Evolutionary conservation across 1,140 invertebrate species (phyloP).

Genomic region (Hirudo medicinalis): DNA sequence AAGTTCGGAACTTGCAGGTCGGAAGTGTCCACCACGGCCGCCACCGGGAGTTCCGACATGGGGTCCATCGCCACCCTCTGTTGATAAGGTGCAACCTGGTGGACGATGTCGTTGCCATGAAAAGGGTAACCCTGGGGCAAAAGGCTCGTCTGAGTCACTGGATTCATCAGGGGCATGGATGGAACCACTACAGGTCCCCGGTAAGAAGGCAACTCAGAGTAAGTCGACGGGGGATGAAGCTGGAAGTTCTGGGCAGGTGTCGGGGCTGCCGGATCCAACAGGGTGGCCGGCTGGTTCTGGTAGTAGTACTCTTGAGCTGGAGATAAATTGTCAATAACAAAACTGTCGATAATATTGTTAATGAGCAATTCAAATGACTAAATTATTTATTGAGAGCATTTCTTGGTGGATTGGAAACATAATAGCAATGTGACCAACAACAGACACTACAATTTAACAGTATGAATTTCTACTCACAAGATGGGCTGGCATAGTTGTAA

Average conservation of each 20-base stretch:
- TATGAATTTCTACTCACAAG: too few relatives aligned
- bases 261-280: background rate
- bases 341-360: too few relatives aligned
- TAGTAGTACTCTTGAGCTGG: background rate
- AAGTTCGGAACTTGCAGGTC: conserved; percentile 20
- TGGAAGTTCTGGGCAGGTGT: conserved; percentile 7
- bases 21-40: background rate
- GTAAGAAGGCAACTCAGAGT: conserved; percentile 15
- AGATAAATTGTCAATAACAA: background rate
- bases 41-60: conserved; percentile 18
- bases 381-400: too few relatives aligned
- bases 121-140: background rate
- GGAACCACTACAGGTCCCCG: conserved; percentile 21
- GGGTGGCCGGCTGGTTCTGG: background rate
- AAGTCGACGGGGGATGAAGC: conserved; percentile 12
- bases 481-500: background rate
- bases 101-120: background rate
- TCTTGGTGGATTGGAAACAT: too few relatives aligned
- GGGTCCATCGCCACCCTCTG: conserved; percentile 20
- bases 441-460: too few relatives aligned
- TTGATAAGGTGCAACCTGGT: background rate
- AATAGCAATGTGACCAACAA: too few relatives aligned
- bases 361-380: too few relatives aligned
- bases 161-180: conserved; percentile 12
- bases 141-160: background rate